A percentile compares a stretch with the other conserved stretches of the same genome.
Conservation (phyloP, 2,797 vertebrate species). For the Trichosurus vulpecula region DNA sequence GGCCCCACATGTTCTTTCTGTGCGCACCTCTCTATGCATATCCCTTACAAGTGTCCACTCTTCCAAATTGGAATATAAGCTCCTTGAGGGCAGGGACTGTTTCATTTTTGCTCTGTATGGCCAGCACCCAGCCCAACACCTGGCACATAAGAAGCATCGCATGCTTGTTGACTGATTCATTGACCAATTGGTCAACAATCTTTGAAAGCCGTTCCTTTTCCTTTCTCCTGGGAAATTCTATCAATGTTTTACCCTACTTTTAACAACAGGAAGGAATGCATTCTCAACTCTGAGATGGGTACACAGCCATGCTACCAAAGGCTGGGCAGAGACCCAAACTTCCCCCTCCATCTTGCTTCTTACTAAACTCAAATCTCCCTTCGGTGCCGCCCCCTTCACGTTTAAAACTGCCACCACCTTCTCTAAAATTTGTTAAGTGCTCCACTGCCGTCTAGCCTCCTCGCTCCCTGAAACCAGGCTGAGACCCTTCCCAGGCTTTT, state of each 20-base stretch:
- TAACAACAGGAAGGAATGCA: not conserved
- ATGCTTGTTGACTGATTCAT: not conserved
- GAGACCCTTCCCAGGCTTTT: not conserved
- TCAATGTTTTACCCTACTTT: not conserved
- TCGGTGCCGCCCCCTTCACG: not conserved
- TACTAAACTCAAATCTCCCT: not conserved
- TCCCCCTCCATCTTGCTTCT: not conserved
- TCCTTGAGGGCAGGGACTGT: not conserved
- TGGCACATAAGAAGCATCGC: not conserved
- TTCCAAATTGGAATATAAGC: not conserved
- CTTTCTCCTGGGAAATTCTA: not conserved
- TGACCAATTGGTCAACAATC: not conserved
- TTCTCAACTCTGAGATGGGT: not conserved
- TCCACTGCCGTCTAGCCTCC: not conserved
- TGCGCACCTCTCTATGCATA: not conserved
- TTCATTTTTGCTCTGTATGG: not conserved
- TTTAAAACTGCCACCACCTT: not conserved
- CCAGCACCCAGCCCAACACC: not conserved
- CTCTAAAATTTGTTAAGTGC: not conserved
- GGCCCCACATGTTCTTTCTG: not conserved
- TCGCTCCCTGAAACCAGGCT: not conserved
- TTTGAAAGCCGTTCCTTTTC: not conserved
- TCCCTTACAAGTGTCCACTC: not conserved
- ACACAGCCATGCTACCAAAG: not conserved
- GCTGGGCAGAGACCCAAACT: not conserved